These are phyloP conservation scores for Illadopsis cleaveri DNA, from an alignment of 2,113 vertebrate genomes.

Conservation along the genomic window DNA sequence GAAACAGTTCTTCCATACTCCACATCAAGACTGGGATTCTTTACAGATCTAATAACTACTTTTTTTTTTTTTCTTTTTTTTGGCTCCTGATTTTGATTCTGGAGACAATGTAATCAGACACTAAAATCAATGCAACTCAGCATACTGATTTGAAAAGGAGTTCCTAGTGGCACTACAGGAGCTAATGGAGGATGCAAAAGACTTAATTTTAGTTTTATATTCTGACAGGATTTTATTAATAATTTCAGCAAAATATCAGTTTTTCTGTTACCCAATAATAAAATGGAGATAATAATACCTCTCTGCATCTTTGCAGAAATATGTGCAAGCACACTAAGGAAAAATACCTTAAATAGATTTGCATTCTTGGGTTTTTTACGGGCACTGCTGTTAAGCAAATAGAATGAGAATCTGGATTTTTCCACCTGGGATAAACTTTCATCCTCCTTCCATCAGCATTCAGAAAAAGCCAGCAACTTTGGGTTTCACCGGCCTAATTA, in stretches of 20 bases:
- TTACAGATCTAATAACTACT: neutral
- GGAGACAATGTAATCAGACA: neutral
- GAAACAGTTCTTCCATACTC: neutral
- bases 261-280: neutral
- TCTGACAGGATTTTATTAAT: neutral
- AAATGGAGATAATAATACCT: neutral
- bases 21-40: neutral
- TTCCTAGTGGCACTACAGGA: neutral
- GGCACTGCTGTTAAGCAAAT: neutral
- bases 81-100: neutral
- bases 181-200: neutral
- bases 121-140: neutral
- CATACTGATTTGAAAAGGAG: neutral
- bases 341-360: neutral
- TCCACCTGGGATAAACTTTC: neutral
- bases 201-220: neutral
- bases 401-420: neutral
- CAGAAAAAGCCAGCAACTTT: neutral
- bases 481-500: neutral
- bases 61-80: neutral
- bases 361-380: neutral
- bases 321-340: neutral
- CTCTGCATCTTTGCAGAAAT: neutral
- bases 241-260: neutral
- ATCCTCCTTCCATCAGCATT: neutral